Evolutionary conservation across 2,797 vertebrate genomes (phyloP), one percentile per base, ranked within the genome.

Genomic region (Muraenolepis orangiensis): DNA sequence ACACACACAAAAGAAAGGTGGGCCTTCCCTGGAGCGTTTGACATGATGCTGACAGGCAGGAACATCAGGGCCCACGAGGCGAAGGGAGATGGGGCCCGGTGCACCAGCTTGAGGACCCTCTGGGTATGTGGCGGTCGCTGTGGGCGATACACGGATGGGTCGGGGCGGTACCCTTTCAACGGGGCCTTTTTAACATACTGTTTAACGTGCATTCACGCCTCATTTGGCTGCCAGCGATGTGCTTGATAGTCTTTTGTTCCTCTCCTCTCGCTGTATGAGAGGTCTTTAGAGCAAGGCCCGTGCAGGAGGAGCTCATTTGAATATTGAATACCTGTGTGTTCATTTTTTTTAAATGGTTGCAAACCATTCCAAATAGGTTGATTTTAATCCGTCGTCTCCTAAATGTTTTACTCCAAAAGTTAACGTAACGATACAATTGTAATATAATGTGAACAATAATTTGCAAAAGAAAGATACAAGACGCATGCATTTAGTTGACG

Each of bases 41-140:
- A 99, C 79, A 95, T 98, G 94, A 97, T 98, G 96, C 92, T 99
- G 79, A 99, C 98, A 0, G 98, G 98, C 66, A 95, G 92, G 86
- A 97, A 95, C 87, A 97, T 99, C 79, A 91, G 91, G 68, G 95
- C 97, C 26, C 97, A 99, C 87, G 96, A 90, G 94, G 98, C 98
- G 46, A 99, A 97, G 90, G 98, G 95, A 89, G 98, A 99, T 4
- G 7, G 57, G n/a, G 2, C 23, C 57, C 2, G 57, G 23, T 64
- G 57, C 57, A 99, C 82, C 96, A 96, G 66, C 85, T 99, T 64
- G 94, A 98, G 23, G 95, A 96, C 31, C 94, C 97, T 0, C 90
- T 99, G 57, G 98, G 98, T 98, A 91, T 67, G 66, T 31, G 0
- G 4, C 57, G 57, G 57, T 64, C 57, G 57, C 57, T 64, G 57